Evolutionary conservation across 2,113 vertebrate genomes (phyloP), one percentile per base, ranked within the genome.

Genomic region (Xiphophorus maculatus): DNA sequence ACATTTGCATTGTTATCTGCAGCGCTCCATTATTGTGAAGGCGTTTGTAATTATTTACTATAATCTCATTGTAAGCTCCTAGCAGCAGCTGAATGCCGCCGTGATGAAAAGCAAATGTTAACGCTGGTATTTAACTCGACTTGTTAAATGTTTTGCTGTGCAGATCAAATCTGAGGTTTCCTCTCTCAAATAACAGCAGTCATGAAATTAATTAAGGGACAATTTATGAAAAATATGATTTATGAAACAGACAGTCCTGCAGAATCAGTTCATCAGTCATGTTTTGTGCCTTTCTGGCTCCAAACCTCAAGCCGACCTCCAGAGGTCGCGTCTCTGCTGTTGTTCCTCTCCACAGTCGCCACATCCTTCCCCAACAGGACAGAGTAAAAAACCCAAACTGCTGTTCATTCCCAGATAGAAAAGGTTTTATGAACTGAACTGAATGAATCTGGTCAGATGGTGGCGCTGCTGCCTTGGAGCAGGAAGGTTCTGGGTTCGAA

Each of bases 1-100:
- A 44, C 19, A 66, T 72, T 72, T 72, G 35, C 63, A 72, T 79
- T 32, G 27, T 58, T 69, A 32, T 75, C 51, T 42, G 35, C 62
- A 19, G 72, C 11, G 3, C 28, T 29, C 32, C 25, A 44, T 74
- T 61, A 13, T 17, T 32, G 71, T 69, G 14, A 17, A 42, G 65
- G 37, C 65, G 15, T 42, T 42, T 40, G 65, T 66, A 66, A 69
- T 69, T 54, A 69, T 54, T 69, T 69, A 32, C 68, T 25, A n/a
- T 58, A 22, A 69, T 69, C 68, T 70, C 3, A 35, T 15, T 33
- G 22, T 32, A 22, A 69, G 68, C 51, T 70, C 11, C 40, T 25
- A 25, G n/a, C n/a, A 17, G 22, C 27, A 58, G 19, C 27, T n/a
- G 29, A 54, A 54, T 54, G 27, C 13, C 29, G 5, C 29, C 30